These are phyloP conservation scores for Horisme vitalbata DNA, from an alignment of 2,888 invertebrate species.

Conservation along the genomic window DNA sequence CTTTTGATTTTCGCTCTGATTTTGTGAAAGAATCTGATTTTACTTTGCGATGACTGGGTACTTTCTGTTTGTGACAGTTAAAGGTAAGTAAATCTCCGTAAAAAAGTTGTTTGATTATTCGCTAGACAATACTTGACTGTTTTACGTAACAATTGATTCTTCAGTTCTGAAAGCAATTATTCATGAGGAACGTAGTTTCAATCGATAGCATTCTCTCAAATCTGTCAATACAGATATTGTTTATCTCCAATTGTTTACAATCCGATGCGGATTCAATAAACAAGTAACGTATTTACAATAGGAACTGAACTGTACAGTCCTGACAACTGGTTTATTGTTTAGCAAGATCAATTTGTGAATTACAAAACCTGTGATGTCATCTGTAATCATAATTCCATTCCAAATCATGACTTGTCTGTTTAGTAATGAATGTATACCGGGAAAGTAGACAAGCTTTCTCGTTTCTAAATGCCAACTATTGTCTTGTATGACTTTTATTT, in stretches of 20 bases:
- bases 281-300: constrained; percentile 54
- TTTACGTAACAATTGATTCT: constrained; percentile 36
- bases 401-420: constrained; percentile 35
- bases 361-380: constrained; percentile 47
- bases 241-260: constrained; percentile 52
- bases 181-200: constrained; percentile 26
- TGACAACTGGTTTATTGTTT: constrained; percentile 49
- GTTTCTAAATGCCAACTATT: constrained; percentile 35
- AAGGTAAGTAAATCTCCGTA: neutral
- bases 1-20: constrained; percentile 23
- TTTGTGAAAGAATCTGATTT: constrained; percentile 27
- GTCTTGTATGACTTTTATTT: constrained; percentile 34
- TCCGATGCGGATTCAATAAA: constrained; percentile 47
- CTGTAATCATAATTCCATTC: constrained; percentile 32
- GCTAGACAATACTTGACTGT: constrained; percentile 11
- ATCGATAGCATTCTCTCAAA: constrained; percentile 46
- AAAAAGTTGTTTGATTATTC: neutral
- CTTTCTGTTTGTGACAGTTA: constrained; percentile 23
- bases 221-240: constrained; percentile 53
- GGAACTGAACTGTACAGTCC: constrained; percentile 39
- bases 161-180: constrained; percentile 17
- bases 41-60: constrained; percentile 19
- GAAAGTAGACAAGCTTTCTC: constrained; percentile 32
- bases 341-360: constrained; percentile 35
- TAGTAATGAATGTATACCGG: constrained; percentile 33